These are phyloP conservation scores for Fregata magnificens DNA, from an alignment of 2,113 vertebrate genomes.

Conservation along the genomic window DNA sequence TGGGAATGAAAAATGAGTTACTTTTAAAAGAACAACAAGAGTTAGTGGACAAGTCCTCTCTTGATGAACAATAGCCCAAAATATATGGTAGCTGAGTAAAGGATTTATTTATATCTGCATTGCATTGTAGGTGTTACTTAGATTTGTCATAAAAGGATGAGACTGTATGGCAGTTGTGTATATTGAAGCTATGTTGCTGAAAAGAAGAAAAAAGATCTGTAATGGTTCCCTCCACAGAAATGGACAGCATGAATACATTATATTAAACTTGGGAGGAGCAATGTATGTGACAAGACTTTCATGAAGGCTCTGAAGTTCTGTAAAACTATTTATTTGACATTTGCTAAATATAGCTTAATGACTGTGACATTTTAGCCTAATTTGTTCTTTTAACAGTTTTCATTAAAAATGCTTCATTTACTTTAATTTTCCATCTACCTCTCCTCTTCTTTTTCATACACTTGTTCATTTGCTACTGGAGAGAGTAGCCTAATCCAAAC, in stretches of 20 bases:
- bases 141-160: not conserved
- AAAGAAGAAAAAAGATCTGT: not conserved
- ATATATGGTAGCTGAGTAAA: not conserved
- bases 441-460: constrained; percentile 33
- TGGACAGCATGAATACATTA: not conserved
- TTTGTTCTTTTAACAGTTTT: constrained; percentile 65
- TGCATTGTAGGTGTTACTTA: not conserved
- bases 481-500: not conserved
- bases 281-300: not conserved
- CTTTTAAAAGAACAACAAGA: not conserved
- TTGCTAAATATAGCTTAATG: constrained; percentile 72
- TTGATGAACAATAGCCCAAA: not conserved
- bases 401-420: constrained; percentile 67
- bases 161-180: not conserved
- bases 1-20: not conserved
- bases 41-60: not conserved
- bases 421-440: constrained; percentile 31
- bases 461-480: constrained; percentile 43
- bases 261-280: not conserved
- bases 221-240: not conserved
- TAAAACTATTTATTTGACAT: constrained; percentile 57
- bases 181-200: not conserved
- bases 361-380: constrained; percentile 68
- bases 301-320: not conserved
- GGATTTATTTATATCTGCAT: not conserved